Evolutionary conservation across 2,113 vertebrate genomes (phyloP).

Genomic region (Strix uralensis): DNA sequence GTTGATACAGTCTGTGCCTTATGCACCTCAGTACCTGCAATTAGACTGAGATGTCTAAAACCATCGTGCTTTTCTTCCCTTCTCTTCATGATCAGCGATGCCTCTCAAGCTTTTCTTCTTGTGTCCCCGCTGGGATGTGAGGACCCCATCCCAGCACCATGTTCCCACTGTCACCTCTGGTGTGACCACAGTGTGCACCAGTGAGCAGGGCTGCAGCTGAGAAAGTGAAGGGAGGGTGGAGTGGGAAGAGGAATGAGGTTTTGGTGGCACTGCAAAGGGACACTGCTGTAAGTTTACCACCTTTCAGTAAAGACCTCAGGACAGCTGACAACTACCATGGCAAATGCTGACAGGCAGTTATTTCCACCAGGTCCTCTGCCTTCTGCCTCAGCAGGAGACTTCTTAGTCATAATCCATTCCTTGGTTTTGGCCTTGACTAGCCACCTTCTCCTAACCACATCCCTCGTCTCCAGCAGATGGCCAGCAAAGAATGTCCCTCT

Average conservation of each 20-base stretch:
- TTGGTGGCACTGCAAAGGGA: accelerated
- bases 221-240: background rate
- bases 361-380: background rate
- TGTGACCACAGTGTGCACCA: background rate
- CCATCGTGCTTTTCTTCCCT: background rate
- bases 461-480: background rate
- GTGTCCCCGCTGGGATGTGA: background rate
- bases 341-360: background rate
- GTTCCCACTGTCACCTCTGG: background rate
- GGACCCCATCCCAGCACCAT: accelerated
- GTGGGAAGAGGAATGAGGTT: background rate
- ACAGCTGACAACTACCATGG: background rate
- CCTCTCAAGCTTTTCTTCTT: background rate
- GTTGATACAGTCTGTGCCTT: background rate
- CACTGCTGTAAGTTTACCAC: background rate
- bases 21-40: accelerated
- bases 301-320: background rate
- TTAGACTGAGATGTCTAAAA: background rate
- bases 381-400: background rate
- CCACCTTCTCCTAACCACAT: background rate
- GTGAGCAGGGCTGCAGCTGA: background rate
- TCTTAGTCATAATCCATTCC: background rate
- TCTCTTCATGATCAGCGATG: background rate
- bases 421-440: background rate
- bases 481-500: background rate